Percentiles rank a stretch among this genome's conserved stretches.
phyloP scores from a whole-genome alignment of 2,888 invertebrate genomes.

The Tricholauxania praeusta region DNA sequence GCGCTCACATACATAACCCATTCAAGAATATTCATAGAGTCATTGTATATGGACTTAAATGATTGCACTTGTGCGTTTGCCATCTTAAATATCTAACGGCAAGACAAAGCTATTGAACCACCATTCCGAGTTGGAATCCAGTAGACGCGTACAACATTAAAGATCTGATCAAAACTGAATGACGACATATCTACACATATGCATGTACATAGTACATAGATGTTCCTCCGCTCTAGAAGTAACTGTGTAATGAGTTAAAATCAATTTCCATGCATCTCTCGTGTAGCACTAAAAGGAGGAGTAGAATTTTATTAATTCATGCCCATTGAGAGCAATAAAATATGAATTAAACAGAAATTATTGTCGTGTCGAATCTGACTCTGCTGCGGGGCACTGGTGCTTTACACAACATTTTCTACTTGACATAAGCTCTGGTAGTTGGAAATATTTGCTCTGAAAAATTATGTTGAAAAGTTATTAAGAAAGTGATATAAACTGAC shows the following conservation, averaged over 20 bases:
- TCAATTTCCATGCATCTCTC: constrained; percentile 25
- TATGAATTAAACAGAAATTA: constrained; percentile 40
- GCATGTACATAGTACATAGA: not conserved
- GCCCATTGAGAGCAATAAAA: constrained; percentile 26
- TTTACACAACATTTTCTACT: not conserved
- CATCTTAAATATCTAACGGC: no score
- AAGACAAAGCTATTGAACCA: not conserved
- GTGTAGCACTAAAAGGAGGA: not conserved
- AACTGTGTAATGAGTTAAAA: constrained; percentile 27
- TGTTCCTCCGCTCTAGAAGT: not conserved
- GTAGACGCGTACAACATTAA: not conserved
- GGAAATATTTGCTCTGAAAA: not conserved
- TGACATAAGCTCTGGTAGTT: not conserved
- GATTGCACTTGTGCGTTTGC: no score
- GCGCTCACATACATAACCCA: no score
- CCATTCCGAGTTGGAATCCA: not conserved
- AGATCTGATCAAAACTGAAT: no score
- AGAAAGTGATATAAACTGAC: constrained; percentile 26
- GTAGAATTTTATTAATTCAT: constrained; percentile 2
- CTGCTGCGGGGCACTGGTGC: not conserved
- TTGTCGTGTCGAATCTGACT: constrained; percentile 1
- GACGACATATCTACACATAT: no score
- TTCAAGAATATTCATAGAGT: no score
- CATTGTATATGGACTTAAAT: no score
- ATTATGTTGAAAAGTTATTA: constrained; percentile 24